phyloP scores from a whole-genome alignment of 1,140 invertebrate genomes.

The Calephelis virginiensis region DNA sequence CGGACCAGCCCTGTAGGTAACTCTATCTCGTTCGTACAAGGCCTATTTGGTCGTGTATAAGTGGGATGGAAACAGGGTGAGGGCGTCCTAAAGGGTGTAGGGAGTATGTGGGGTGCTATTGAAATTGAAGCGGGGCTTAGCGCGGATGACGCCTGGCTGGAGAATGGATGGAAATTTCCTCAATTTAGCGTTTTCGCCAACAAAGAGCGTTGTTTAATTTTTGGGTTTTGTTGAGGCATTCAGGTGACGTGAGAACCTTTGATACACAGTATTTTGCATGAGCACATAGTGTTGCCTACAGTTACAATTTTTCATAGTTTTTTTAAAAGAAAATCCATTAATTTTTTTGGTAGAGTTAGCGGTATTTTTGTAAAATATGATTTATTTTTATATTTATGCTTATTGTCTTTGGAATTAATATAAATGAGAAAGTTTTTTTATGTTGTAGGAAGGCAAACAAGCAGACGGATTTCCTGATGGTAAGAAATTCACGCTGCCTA shows the following conservation, averaged over 20 bases:
- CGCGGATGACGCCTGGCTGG: constrained; percentile 76
- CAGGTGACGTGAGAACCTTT: constrained; percentile 43
- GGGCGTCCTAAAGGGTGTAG: constrained; percentile 75
- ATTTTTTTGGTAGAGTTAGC: not conserved
- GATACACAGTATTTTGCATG: constrained; percentile 5
- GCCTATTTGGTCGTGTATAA: constrained; percentile 29
- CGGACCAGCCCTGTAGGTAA: constrained; percentile 74
- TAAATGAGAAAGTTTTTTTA: too few species aligned
- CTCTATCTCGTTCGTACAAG: constrained; percentile 34
- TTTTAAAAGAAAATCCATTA: not conserved
- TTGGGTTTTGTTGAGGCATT: constrained; percentile 68
- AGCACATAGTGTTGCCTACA: not conserved
- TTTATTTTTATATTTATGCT: too few species aligned
- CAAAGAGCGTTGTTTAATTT: constrained; percentile 77
- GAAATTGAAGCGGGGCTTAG: constrained; percentile 77
- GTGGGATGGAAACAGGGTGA: constrained; percentile 42
- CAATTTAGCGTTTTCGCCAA: constrained; percentile 77
- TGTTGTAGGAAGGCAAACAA: too few species aligned
- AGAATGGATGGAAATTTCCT: constrained; percentile 79
- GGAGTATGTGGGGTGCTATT: constrained; percentile 74
- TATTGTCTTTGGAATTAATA: too few species aligned
- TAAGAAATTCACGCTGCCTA: too few species aligned
- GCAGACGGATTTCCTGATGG: too few species aligned
- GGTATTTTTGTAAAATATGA: not conserved
- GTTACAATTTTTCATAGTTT: not conserved